A percentile compares a stretch with the other conserved stretches of the same genome.
phyloP scores from a whole-genome alignment of 2,888 invertebrate species.

The Parnassius mnemosyne region DNA sequence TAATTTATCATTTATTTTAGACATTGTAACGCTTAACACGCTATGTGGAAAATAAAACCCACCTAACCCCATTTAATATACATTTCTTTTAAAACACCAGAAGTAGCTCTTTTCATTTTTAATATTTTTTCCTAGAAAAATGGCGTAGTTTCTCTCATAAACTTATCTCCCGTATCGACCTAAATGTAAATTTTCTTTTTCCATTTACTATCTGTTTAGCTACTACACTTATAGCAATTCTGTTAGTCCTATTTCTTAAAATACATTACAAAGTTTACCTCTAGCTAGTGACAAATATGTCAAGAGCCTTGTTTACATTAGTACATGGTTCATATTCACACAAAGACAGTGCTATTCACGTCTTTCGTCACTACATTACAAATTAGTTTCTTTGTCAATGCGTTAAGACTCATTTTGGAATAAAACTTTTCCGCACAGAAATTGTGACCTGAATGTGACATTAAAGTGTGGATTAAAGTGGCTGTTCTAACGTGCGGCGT shows the following conservation, averaged over 20 bases:
- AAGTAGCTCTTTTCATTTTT: too few species aligned
- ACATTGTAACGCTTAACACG: too few species aligned
- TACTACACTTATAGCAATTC: neutral
- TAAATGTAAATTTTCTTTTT: neutral
- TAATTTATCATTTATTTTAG: too few species aligned
- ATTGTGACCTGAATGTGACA: constrained; percentile 16
- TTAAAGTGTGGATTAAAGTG: constrained; percentile 15
- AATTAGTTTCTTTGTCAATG: neutral
- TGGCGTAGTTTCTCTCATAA: too few species aligned
- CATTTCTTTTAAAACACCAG: too few species aligned
- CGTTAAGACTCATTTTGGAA: neutral
- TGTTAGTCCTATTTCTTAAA: neutral
- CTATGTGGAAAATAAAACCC: too few species aligned
- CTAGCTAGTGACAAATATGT: neutral
- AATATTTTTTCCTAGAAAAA: too few species aligned
- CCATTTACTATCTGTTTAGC: neutral
- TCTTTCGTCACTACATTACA: too few species aligned
- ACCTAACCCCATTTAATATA: too few species aligned
- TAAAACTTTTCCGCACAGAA: neutral
- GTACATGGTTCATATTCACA: too few species aligned
- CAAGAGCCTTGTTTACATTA: neutral
- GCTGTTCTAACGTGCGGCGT: constrained; percentile 8
- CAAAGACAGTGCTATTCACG: too few species aligned
- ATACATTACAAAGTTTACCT: neutral
- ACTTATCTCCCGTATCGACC: neutral